These are phyloP conservation scores for Erpetoichthys calabaricus DNA, from an alignment of 2,797 vertebrate species.

Conservation along the genomic window DNA sequence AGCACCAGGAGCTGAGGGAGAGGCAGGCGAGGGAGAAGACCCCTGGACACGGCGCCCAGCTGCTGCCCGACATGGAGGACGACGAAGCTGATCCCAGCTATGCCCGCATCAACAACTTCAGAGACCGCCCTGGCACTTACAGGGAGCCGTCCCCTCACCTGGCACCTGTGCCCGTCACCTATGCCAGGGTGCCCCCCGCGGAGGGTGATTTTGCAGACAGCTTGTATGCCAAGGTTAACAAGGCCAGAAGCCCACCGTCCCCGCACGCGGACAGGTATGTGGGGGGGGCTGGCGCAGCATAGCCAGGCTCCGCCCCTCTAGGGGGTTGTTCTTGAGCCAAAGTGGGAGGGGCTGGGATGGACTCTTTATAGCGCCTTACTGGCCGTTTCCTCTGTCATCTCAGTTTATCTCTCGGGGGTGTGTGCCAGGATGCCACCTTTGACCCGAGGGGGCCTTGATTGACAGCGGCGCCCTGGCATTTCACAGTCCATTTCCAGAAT, in stretches of 20 bases:
- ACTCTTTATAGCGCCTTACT: too few species aligned
- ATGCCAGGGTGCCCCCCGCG: constrained; percentile 47
- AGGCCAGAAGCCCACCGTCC: constrained; percentile 52
- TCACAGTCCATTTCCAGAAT: constrained; percentile 59
- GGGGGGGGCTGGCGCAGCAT: too few species aligned
- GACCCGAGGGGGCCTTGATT: constrained; percentile 26
- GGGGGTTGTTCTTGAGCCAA: constrained; percentile 8
- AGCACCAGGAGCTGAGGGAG: constrained; percentile 72
- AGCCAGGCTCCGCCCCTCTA: too few species aligned
- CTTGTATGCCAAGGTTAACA: constrained; percentile 91
- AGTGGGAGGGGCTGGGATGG: background rate
- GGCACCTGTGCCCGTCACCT: constrained; percentile 26
- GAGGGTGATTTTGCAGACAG: constrained; percentile 66
- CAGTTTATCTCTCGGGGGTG: too few species aligned
- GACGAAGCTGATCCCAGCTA: constrained; percentile 89
- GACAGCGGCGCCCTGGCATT: constrained; percentile 49
- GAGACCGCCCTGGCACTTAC: constrained; percentile 40
- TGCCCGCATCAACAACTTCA: constrained; percentile 79
- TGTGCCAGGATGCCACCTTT: too few species aligned
- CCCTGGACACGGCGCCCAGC: constrained; percentile 14
- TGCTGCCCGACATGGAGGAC: constrained; percentile 69
- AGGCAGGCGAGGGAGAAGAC: constrained; percentile 46
- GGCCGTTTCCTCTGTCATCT: too few species aligned
- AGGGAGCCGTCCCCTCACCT: constrained; percentile 34
- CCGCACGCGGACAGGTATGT: constrained; percentile 62